A percentile compares a stretch with the other conserved stretches of the same genome.
phyloP scores from a whole-genome alignment of 92 coral and sea anemone genomes.

The Phenganax subtilis region DNA sequence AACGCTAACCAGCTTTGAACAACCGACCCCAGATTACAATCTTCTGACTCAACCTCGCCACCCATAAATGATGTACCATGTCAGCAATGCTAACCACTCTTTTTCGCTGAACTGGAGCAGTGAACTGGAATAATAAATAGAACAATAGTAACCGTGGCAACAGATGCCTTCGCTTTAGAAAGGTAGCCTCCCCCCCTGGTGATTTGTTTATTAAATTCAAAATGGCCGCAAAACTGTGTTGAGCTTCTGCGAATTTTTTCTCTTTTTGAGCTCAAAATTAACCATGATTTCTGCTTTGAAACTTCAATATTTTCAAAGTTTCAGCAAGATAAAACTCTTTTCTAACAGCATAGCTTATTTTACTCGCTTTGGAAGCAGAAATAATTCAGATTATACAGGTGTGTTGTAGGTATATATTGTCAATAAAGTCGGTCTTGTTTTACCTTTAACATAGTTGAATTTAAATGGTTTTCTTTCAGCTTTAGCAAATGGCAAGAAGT shows the following conservation, averaged over 20 bases:
- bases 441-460: not conserved
- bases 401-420: not conserved
- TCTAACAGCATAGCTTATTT: not conserved
- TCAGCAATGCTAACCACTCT: too few species aligned
- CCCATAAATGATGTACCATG: too few species aligned
- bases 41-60: too few species aligned
- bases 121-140: too few species aligned
- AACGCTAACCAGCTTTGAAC: too few species aligned
- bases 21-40: too few species aligned
- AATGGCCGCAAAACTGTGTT: not conserved
- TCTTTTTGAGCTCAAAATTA: not conserved
- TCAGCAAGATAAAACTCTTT: not conserved
- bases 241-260: not conserved
- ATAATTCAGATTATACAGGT: not conserved
- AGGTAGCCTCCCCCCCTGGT: too few species aligned
- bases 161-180: too few species aligned
- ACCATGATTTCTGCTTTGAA: not conserved
- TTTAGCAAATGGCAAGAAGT: slow-evolving; percentile 19
- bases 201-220: not conserved
- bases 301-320: not conserved
- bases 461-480: slow-evolving; percentile 8
- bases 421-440: not conserved
- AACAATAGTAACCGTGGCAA: too few species aligned
- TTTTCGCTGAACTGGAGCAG: too few species aligned
- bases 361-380: not conserved